A percentile compares a stretch with the other conserved stretches of the same genome.
phyloP scores from a whole-genome alignment of 64 coral and sea anemone genomes.

The Orbicella faveolata region DNA sequence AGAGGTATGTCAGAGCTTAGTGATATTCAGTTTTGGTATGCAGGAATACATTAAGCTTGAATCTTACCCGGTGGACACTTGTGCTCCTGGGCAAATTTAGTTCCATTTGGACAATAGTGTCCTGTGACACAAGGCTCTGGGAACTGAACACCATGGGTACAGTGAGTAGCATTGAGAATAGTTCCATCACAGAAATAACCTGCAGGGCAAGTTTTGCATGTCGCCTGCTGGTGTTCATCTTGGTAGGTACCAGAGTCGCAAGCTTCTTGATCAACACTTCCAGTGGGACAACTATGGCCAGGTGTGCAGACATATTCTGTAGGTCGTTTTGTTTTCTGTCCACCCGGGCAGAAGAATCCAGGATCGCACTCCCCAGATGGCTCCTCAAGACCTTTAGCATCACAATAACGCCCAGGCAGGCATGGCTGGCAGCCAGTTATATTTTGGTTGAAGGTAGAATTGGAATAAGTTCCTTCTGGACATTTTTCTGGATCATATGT shows the following conservation, averaged over 20 bases:
- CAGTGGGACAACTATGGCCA: slow-evolving; percentile 77
- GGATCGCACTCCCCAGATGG: slow-evolving; percentile 78
- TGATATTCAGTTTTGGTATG: too few species aligned
- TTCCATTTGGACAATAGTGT: slow-evolving; percentile 86
- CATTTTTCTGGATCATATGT: slow-evolving; percentile 84
- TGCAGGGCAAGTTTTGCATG: slow-evolving; percentile 85
- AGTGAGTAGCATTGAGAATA: slow-evolving; percentile 85
- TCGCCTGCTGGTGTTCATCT: slow-evolving; percentile 69
- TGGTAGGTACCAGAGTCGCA: slow-evolving; percentile 82
- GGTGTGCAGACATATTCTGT: slow-evolving; percentile 76
- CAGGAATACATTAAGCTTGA: background rate
- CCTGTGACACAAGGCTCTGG: slow-evolving; percentile 76
- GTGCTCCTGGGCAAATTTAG: slow-evolving; percentile 71
- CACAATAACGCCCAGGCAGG: slow-evolving; percentile 82
- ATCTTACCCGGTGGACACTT: slow-evolving; percentile 73
- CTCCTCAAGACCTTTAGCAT: slow-evolving; percentile 55
- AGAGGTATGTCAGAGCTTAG: too few species aligned
- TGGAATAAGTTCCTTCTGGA: slow-evolving; percentile 84
- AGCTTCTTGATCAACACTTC: slow-evolving; percentile 66
- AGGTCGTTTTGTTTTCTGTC: slow-evolving; percentile 75
- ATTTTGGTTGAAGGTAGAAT: slow-evolving; percentile 76
- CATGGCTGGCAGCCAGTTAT: slow-evolving; percentile 75
- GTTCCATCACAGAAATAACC: slow-evolving; percentile 95
- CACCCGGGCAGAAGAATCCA: slow-evolving; percentile 89
- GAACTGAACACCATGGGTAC: slow-evolving; percentile 91